Evolutionary conservation across 2,888 invertebrate genomes (phyloP).

Genomic region (Cephonodes hylas): DNA sequence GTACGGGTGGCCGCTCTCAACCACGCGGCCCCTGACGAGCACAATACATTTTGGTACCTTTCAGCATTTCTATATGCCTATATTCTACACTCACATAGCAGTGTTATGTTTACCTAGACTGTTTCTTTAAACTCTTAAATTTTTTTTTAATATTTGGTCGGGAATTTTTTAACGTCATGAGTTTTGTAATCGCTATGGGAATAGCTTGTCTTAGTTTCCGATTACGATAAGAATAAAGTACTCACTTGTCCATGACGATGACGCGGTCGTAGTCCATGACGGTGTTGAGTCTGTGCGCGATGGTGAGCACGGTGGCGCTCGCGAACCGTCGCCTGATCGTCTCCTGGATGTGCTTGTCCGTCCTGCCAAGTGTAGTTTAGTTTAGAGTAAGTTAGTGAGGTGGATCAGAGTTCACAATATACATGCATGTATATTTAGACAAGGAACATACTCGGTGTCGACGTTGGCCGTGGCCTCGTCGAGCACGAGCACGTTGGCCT

Average conservation of each 20-base stretch:
- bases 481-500: conserved; percentile 85
- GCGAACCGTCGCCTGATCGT: conserved; percentile 87
- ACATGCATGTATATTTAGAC: too few species aligned
- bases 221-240: too few species aligned
- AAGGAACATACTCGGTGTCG: conserved; percentile 85
- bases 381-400: too few species aligned
- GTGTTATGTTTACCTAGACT: too few species aligned
- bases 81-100: too few species aligned
- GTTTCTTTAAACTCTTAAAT: too few species aligned
- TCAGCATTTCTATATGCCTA: too few species aligned
- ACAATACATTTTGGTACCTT: not conserved
- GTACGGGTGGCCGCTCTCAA: conserved; percentile 90
- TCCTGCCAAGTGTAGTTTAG: conserved; percentile 57
- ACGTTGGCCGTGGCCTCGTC: conserved; percentile 96
- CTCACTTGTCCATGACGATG: conserved; percentile 88
- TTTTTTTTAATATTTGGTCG: too few species aligned
- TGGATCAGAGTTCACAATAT: too few species aligned
- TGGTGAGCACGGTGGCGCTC: conserved; percentile 88
- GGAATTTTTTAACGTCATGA: too few species aligned
- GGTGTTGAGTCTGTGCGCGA: conserved; percentile 91
- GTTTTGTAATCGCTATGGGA: too few species aligned
- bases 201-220: too few species aligned
- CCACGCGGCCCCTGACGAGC: conserved; percentile 65
- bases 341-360: conserved; percentile 88
- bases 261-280: conserved; percentile 92